Evolutionary conservation across 2,888 invertebrate genomes (phyloP).

Genomic region (Octonoba sinensis): DNA sequence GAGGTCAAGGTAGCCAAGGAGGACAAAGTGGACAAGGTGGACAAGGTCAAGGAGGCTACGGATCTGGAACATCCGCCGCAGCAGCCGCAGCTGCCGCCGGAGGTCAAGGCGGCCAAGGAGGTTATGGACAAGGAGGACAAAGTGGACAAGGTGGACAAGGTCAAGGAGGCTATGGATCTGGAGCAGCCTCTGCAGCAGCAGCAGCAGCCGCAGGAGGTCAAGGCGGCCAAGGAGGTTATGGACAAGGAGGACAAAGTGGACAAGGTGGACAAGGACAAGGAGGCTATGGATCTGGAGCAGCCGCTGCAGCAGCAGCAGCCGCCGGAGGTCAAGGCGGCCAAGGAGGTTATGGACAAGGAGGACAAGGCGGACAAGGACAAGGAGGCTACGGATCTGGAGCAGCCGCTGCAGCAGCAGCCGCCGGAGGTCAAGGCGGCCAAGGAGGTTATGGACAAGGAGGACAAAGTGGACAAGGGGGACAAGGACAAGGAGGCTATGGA

Average conservation of each 20-base stretch:
- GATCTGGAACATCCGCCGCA: neutral
- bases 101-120: neutral
- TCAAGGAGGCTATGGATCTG: neutral
- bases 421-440: neutral
- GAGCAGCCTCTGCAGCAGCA: slow-evolving; percentile 3
- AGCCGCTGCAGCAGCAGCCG: neutral
- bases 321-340: neutral
- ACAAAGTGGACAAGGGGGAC: neutral
- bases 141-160: neutral
- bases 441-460: neutral
- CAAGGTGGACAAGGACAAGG: no score
- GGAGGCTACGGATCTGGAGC: slow-evolving; percentile 3
- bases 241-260: neutral
- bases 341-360: neutral
- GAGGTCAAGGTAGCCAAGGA: neutral
- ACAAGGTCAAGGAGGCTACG: no score
- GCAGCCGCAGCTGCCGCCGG: neutral
- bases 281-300: neutral
- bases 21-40: neutral
- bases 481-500: neutral
- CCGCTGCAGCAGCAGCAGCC: neutral
- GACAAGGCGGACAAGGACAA: neutral
- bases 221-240: neutral
- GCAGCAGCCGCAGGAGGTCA: neutral
- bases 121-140: neutral